Conservation (phyloP, 2,797 vertebrate species). For the Taeniopygia guttata region DNA sequence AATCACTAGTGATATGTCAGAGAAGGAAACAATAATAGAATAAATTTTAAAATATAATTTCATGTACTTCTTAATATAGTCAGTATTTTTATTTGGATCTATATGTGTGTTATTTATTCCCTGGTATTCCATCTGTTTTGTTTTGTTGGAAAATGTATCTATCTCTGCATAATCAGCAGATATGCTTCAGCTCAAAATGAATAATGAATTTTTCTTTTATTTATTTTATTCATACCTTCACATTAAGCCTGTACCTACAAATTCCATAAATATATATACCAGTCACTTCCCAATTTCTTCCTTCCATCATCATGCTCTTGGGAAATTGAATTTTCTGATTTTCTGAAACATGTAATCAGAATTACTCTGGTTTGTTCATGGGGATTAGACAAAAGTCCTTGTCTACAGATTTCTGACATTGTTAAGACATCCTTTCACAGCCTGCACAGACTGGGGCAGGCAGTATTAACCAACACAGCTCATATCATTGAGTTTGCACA, state of each 20-base stretch:
- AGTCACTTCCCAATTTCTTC: background rate
- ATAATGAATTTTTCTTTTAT: background rate
- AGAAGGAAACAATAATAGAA: background rate
- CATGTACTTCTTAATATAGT: background rate
- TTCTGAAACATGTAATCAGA: background rate
- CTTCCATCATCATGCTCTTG: background rate
- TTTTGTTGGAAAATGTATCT: background rate
- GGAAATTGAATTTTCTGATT: background rate
- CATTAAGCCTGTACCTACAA: background rate
- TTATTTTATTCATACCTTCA: background rate
- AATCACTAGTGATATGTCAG: accelerated
- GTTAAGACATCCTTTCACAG: background rate
- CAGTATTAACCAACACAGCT: background rate
- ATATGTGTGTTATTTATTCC: background rate
- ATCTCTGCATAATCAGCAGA: background rate
- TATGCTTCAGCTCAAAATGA: background rate
- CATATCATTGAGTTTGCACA: background rate
- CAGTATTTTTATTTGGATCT: background rate
- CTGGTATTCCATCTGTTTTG: background rate
- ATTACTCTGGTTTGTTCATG: background rate
- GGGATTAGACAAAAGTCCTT: background rate
- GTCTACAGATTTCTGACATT: background rate
- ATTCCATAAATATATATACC: background rate
- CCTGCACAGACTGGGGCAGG: background rate
- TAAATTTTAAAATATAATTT: background rate